Conservation (phyloP, 2,888 invertebrate species). For the Trichopria drosophilae region DNA sequence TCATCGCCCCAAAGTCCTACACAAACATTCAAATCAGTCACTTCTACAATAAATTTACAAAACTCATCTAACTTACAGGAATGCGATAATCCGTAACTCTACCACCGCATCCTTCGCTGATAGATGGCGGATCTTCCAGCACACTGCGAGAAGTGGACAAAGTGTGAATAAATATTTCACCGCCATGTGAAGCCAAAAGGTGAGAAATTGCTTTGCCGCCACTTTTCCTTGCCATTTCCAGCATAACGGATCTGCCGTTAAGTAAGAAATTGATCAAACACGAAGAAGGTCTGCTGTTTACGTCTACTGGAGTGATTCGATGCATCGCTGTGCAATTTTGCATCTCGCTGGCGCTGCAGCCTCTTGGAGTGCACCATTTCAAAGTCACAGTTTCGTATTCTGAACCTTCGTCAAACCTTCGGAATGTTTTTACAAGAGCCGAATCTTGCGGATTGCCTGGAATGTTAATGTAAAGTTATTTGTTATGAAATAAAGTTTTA, state of each 20-base stretch:
- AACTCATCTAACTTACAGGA: conserved; percentile 57
- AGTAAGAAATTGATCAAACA: conserved; percentile 97
- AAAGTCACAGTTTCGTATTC: conserved; percentile 84
- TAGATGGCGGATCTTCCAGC: conserved; percentile 92
- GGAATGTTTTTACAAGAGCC: conserved; percentile 67
- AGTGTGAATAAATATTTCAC: conserved; percentile 94
- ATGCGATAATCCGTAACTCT: conserved; percentile 89
- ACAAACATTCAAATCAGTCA: conserved; percentile 58
- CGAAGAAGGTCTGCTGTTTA: conserved; percentile 94
- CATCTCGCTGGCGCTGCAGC: conserved; percentile 76
- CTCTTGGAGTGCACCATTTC: conserved; percentile 97
- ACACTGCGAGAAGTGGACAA: conserved; percentile 82
- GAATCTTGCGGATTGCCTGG: conserved; percentile 65
- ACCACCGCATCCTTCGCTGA: conserved; percentile 93
- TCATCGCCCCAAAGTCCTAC: conserved; percentile 84
- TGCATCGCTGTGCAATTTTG: conserved; percentile 84
- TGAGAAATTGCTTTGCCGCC: conserved; percentile 90
- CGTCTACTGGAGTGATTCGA: conserved; percentile 93
- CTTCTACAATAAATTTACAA: conserved; percentile 6
- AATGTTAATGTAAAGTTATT: conserved; percentile 46
- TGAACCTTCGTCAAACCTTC: conserved; percentile 66
- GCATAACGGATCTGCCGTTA: conserved; percentile 87
- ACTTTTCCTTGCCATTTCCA: conserved; percentile 85
- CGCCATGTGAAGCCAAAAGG: conserved; percentile 89
- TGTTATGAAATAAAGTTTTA: not conserved